Percentiles rank a stretch among this genome's conserved stretches.
Evolutionary conservation across 2,797 vertebrate genomes (phyloP).

Genomic region (Halcyon chelicuti): DNA sequence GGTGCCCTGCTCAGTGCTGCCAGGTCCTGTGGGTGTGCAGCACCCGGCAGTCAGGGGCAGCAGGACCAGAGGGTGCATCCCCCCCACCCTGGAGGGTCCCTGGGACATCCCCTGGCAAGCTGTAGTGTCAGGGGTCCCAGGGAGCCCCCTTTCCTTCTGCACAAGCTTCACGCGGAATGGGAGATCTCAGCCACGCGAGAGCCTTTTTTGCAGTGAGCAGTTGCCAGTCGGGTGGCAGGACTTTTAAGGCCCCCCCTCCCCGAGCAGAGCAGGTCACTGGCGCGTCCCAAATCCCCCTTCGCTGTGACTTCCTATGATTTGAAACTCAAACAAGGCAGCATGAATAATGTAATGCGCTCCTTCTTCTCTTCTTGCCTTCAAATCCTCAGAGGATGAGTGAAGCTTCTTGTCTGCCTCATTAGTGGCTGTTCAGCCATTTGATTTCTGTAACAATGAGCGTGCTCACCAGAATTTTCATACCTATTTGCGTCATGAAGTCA

Average conservation of each 20-base stretch:
- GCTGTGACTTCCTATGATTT: conserved; percentile 66
- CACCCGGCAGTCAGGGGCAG: fast-evolving
- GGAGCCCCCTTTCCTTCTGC: background rate
- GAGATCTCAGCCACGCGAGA: background rate
- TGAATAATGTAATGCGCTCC: conserved; percentile 82
- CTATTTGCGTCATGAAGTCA: conserved; percentile 81
- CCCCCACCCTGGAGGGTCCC: background rate
- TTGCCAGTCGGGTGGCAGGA: conserved; percentile 65
- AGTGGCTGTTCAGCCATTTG: conserved; percentile 92
- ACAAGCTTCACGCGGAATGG: fast-evolving
- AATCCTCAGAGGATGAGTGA: conserved; percentile 87
- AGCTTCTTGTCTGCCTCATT: conserved; percentile 94
- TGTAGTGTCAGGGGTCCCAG: fast-evolving
- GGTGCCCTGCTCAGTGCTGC: background rate
- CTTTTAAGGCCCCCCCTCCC: background rate
- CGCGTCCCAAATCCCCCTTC: conserved; percentile 68
- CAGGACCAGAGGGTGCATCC: background rate
- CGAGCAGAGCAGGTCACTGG: conserved; percentile 55
- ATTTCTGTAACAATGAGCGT: conserved; percentile 86
- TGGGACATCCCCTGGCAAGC: fast-evolving
- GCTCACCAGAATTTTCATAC: conserved; percentile 84
- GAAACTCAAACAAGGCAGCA: conserved; percentile 81
- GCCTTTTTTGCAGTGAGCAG: background rate
- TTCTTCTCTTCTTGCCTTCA: conserved; percentile 82
- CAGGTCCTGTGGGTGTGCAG: background rate